Base-by-base conservation (phyloP, 2,888 invertebrate genomes). In the Sphecodes monilicornis region DNA sequence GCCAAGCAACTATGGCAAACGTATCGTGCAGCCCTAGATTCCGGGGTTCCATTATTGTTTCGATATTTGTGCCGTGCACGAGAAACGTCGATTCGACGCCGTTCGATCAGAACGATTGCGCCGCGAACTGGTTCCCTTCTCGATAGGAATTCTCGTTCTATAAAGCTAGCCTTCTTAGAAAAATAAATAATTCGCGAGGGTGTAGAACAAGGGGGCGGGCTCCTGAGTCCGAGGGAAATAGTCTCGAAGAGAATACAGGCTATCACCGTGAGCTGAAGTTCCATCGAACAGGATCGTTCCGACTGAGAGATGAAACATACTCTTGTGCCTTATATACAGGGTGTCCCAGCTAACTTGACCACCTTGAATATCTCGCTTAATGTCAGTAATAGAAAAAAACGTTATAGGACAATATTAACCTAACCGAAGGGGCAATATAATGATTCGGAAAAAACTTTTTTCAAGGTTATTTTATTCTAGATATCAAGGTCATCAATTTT, bases 1-100 rank as follows among this genome's bases (percentile, higher is more conserved):
- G 22, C 57, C n/a, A 39, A 78, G 66, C n/a, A 78, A 73, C 81
- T 50, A 50, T 72, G 76, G 71, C 64, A 80, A 76, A 83, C 54
- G 75, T 41, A 39, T 68, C 80, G 46, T 39, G n/a, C 50, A 36
- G 57, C 46, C 29, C 43, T 36, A 29, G 46, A 22, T 41, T 57
- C 50, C 50, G 36, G 4, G 60, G 22, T 75, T 41, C 75, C 18
- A 36, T 83, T 76, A 80, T 80, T 80, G 76, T 80, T 76, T 71
- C 66, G 64, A 68, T 80, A 80, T 82, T 80, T 75, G 75, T 46
- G 41, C 29, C 70, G 66, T 8, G 75, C n/a, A 39, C 50, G 64
- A 16, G 69, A 39, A 36, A 64, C 78, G 70, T 73, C 76, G 68
- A 76, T 82, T 73, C 50, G 29, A 46, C 64, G n/a, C 10, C 32